Percentiles rank a stretch among this genome's conserved stretches.
phyloP scores from a whole-genome alignment of 2,113 vertebrate genomes.

The Zingel zingel region DNA sequence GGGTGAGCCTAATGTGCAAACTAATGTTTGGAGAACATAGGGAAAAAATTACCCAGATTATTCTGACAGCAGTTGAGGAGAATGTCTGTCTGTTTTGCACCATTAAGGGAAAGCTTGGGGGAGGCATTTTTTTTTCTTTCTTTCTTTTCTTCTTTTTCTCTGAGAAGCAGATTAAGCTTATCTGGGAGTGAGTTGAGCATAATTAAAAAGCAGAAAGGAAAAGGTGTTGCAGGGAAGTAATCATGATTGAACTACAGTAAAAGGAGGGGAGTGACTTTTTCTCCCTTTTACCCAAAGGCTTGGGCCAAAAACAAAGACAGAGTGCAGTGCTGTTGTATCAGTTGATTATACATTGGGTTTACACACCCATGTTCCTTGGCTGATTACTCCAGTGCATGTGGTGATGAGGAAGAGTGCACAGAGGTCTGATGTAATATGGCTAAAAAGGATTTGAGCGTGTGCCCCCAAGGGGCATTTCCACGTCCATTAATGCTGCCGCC shows the following conservation, averaged over 20 bases:
- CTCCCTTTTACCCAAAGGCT: constrained; percentile 40
- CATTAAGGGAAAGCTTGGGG: constrained; percentile 84
- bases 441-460: constrained; percentile 84
- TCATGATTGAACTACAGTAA: constrained; percentile 61
- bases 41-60: constrained; percentile 91
- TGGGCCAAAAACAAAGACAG: constrained; percentile 54
- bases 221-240: constrained; percentile 59
- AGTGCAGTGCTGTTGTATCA: constrained; percentile 50
- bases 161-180: constrained; percentile 65
- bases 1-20: constrained; percentile 92
- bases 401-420: constrained; percentile 68
- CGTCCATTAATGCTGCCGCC: constrained; percentile 76
- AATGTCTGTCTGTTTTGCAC: constrained; percentile 86
- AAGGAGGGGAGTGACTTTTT: constrained; percentile 50
- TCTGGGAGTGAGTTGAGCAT: constrained; percentile 49
- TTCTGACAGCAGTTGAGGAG: constrained; percentile 89
- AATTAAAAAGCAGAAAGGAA: constrained; percentile 73
- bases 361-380: constrained; percentile 69
- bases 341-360: constrained; percentile 67
- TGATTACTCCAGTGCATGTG: constrained; percentile 69
- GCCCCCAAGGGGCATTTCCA: constrained; percentile 74
- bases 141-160: constrained; percentile 42
- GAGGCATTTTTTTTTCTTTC: constrained; percentile 40
- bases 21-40: constrained; percentile 92
- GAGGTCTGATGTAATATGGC: constrained; percentile 83